Base-by-base conservation (phyloP, 1,140 invertebrate species). In the Elysia chlorotica region DNA sequence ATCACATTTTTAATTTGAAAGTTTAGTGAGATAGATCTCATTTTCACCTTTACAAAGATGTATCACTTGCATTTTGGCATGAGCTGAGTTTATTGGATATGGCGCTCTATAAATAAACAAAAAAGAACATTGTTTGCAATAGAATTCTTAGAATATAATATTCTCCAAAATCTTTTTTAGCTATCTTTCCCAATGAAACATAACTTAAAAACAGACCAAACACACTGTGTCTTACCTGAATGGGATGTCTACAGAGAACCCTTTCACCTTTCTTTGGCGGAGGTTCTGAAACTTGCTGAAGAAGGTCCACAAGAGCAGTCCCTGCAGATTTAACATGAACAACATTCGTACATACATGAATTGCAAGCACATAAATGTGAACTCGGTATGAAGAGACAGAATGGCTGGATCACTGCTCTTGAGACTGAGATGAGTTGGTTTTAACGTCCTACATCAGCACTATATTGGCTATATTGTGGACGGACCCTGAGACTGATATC, bases 191-290 rank as follows among this genome's bases (percentile, higher is more conserved):
- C 41, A 10, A 48, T 48, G 41, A 14, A 48, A n/a, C n/a, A n/a
- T n/a, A n/a, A n/a, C n/a, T n/a, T n/a, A n/a, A n/a, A n/a, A n/a
- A n/a, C n/a, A n/a, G n/a, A n/a, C n/a, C n/a, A n/a, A n/a, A n/a
- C n/a, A n/a, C n/a, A n/a, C n/a, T n/a, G 25, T 38, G 6, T 30
- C 62, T 57, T 66, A 89, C 96, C 87, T 86, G 75, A 68, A 99
- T 99, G 2, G 98, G 97, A 91, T 99, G 97, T 54, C 97, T 90
- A 85, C 97, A 99, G 1, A 99, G 88, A 33, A 99, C 94, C 83
- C 95, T 93, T 65, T 93, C 88, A 0, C 93, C 93, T 28, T 92
- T 89, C 79, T 91, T 84, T 0, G 97, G 97, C 19, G 93, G 87
- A 0, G 90, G 86, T 85, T 99, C 97, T 4, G 91, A 89, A 0